Evolutionary conservation across 2,113 vertebrate genomes (phyloP).

Genomic region (Rhabdomys dilectus): DNA sequence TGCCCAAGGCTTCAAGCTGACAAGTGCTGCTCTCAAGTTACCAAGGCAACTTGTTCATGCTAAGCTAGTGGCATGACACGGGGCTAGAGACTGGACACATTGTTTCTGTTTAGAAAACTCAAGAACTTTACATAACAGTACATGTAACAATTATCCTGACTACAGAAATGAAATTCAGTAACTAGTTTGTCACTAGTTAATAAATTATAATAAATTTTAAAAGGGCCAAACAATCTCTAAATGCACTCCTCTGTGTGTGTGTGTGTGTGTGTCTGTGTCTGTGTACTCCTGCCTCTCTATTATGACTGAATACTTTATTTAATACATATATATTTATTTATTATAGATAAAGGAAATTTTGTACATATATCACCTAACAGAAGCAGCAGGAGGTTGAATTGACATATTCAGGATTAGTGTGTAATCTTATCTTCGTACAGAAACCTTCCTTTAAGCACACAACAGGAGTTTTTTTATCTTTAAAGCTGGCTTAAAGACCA

Average conservation of each 20-base stretch:
- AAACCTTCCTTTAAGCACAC: background rate
- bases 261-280: background rate
- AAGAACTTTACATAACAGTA: background rate
- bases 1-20: background rate
- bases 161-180: background rate
- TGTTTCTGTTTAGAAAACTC: background rate
- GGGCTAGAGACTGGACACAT: background rate
- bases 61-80: background rate
- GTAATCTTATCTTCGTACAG: slow-evolving; percentile 15
- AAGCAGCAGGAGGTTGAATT: background rate
- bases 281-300: background rate
- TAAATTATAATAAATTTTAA: background rate
- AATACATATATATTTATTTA: background rate
- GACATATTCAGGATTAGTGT: background rate
- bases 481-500: background rate
- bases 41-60: background rate
- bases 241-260: background rate
- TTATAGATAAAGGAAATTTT: slow-evolving; percentile 25
- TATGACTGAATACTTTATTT: background rate
- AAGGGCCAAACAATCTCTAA: background rate
- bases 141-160: background rate
- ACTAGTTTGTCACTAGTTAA: background rate
- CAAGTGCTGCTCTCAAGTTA: background rate
- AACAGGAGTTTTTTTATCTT: background rate
- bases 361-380: background rate